These are phyloP conservation scores for Tragelaphus strepsiceros DNA, from an alignment of 2,113 vertebrate species.

Conservation along the genomic window DNA sequence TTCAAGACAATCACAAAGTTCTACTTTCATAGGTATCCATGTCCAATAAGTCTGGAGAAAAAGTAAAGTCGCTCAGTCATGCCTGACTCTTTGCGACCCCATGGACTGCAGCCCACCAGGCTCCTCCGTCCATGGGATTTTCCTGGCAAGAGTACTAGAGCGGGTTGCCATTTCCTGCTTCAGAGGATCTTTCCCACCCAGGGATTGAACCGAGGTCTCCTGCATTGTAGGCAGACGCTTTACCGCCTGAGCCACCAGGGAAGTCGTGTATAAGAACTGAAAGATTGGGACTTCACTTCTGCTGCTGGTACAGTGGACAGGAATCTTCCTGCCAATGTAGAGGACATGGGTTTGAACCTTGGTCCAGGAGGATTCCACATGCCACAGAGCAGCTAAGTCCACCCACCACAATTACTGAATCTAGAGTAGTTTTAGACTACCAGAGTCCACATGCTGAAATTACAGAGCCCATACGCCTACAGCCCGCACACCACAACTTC, in stretches of 20 bases:
- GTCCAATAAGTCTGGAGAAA: not conserved
- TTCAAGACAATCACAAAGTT: not conserved
- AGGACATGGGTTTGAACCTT: not conserved
- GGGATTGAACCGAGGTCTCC: not conserved
- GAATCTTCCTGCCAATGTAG: not conserved
- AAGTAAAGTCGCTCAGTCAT: rapidly evolving
- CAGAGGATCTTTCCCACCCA: rapidly evolving
- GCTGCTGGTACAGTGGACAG: not conserved
- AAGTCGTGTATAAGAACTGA: rapidly evolving
- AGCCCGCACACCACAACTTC: rapidly evolving
- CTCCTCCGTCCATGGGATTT: rapidly evolving
- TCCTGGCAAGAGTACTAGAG: not conserved
- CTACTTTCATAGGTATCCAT: not conserved
- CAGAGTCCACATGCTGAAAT: not conserved
- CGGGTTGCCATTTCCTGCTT: not conserved
- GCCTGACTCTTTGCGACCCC: not conserved
- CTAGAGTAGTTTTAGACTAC: not conserved
- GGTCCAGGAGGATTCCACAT: not conserved
- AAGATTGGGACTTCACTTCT: not conserved
- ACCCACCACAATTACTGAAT: not conserved
- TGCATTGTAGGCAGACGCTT: rapidly evolving
- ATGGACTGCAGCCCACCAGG: not conserved
- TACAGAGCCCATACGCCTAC: not conserved
- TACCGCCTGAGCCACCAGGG: not conserved
- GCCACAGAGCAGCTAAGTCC: not conserved